A percentile compares a stretch with the other conserved stretches of the same genome.
Conservation (phyloP, 2,888 invertebrate species). For the Hypomecis punctinalis region DNA sequence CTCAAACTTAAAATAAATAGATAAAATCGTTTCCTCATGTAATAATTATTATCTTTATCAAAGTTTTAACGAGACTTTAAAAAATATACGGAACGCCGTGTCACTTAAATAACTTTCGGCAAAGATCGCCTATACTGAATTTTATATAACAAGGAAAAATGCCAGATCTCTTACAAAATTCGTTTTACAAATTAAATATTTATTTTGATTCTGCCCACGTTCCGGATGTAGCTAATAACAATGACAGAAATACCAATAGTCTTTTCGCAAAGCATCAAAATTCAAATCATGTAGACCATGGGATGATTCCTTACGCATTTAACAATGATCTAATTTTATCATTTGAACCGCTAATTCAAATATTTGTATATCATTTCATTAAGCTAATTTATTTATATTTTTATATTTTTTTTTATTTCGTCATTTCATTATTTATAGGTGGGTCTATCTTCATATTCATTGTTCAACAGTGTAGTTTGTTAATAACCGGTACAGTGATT, state of each 20-base stretch:
- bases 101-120: conserved; percentile 14
- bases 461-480: too few relatives aligned
- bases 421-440: too few relatives aligned
- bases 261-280: conserved; percentile 15
- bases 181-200: conserved; percentile 8
- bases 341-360: background rate
- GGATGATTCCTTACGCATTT: conserved; percentile 19
- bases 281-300: conserved; percentile 21
- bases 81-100: background rate
- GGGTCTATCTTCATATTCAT: too few relatives aligned
- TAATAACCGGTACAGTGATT: too few relatives aligned
- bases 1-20: too few relatives aligned
- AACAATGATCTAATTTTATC: conserved; percentile 25
- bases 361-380: conserved; percentile 1
- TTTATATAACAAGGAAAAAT: conserved; percentile 12
- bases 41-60: too few relatives aligned
- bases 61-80: too few relatives aligned
- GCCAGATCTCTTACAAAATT: conserved; percentile 13
- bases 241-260: conserved; percentile 26
- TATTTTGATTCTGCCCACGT: conserved; percentile 22
- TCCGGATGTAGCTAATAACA: conserved; percentile 22
- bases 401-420: too few relatives aligned
- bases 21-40: too few relatives aligned
- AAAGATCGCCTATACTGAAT: conserved; percentile 2
- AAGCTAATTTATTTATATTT: too few relatives aligned